These are phyloP conservation scores for Heliangelus exortis DNA, from an alignment of 2,797 vertebrate species.

Conservation along the genomic window DNA sequence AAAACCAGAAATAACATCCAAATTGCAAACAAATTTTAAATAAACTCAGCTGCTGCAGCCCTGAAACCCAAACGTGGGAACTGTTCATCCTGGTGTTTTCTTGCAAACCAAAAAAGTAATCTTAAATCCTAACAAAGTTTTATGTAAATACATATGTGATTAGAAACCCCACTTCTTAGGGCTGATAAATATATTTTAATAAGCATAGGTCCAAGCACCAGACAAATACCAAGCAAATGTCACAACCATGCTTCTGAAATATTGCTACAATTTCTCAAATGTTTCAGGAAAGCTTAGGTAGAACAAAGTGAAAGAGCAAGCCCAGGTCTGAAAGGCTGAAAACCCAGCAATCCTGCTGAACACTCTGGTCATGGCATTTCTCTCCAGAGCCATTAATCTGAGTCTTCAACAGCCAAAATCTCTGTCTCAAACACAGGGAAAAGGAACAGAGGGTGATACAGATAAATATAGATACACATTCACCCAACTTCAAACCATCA, in stretches of 20 bases:
- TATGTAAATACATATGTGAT: neutral
- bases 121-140: neutral
- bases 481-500: neutral
- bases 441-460: neutral
- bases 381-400: fast-evolving
- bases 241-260: neutral
- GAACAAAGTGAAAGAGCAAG: neutral
- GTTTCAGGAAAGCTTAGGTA: neutral
- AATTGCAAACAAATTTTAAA: neutral
- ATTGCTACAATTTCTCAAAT: neutral
- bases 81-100: neutral
- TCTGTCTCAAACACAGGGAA: neutral
- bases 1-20: neutral
- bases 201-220: neutral
- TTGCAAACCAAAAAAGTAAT: neutral
- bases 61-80: neutral
- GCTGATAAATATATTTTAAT: neutral
- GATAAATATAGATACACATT: neutral
- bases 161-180: neutral
- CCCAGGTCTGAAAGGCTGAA: neutral
- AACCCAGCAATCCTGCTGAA: neutral
- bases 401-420: neutral
- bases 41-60: neutral
- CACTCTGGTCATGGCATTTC: neutral
- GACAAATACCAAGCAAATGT: neutral